Base-by-base conservation (phyloP, 2,888 invertebrate genomes). In the Lagria hirta region DNA sequence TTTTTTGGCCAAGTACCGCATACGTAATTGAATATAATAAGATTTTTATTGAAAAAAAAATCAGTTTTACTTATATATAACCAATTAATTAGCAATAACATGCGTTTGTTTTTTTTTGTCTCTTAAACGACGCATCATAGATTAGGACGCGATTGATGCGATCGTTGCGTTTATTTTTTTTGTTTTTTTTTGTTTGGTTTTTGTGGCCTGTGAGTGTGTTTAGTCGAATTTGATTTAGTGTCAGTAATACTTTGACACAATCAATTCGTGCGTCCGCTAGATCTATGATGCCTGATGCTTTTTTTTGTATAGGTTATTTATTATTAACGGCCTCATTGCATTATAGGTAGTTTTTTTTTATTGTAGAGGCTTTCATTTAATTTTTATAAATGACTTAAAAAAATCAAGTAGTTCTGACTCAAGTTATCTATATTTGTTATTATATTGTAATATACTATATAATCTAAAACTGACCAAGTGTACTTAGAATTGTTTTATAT, bases 301-400 rank as follows among this genome's bases (percentile, higher is more conserved):
- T 58, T 64, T 55, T 53, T 14, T 16, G 57, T 56, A 52, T 61
- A 61, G 53, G 55, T 52, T 55, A 54, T 49, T 51, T 46, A 42
- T 53, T 50, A 51, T 54, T 54, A 54, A 58, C 52, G 59, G 66
- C 65, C 67, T 66, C 63, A 53, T 66, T 68, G 67, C 69, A 65
- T 65, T 65, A 66, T 21, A 45, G 61, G 55, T 65, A 63, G 64
- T 60, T 57, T 64, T 67, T 63, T 66, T 15, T 51, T 65, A 60
- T 57, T 62, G 69, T 71, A 70, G 71, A 69, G 69, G 69, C 70
- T 69, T 70, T 58, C 64, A 62, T 65, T 67, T 66, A 60, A n/a
- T n/a, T n/a, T 66, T 62, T 66, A 57, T 62, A 65, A 52, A 57
- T 36, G 13, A 36, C 16, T 16, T 30, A 11, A 27, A 57, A 52